These are phyloP conservation scores for Chloromyia formosa DNA, from an alignment of 2,888 invertebrate genomes.

Conservation along the genomic window DNA sequence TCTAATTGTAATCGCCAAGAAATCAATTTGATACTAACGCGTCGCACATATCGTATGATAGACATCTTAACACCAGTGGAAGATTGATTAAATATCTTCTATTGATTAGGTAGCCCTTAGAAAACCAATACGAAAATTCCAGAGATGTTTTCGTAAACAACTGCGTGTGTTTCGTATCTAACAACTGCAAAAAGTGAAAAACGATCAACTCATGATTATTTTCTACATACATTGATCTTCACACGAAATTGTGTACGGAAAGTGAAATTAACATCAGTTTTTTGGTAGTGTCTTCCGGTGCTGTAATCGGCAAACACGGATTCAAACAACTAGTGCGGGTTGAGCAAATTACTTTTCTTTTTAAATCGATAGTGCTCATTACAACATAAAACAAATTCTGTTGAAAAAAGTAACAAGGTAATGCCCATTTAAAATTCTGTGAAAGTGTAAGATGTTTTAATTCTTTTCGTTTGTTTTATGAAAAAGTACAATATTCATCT, in stretches of 20 bases:
- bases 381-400: too few relatives aligned
- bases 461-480: too few relatives aligned
- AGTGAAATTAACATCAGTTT: slow-evolving; percentile 38
- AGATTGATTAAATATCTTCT: background rate
- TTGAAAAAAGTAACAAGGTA: too few relatives aligned
- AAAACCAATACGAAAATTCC: background rate
- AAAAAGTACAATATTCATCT: too few relatives aligned
- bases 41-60: background rate
- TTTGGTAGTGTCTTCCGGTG: slow-evolving; percentile 22
- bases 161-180: background rate
- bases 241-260: slow-evolving; percentile 21
- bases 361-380: too few relatives aligned
- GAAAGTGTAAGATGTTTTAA: too few relatives aligned
- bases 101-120: slow-evolving; percentile 16
- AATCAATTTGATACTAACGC: slow-evolving; percentile 17
- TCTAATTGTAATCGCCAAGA: slow-evolving; percentile 36
- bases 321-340: too few relatives aligned
- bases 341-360: too few relatives aligned
- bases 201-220: slow-evolving; percentile 12
- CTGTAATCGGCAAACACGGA: background rate
- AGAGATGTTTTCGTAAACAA: slow-evolving; percentile 6
- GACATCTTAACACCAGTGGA: background rate
- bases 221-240: slow-evolving; percentile 31
- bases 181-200: background rate
- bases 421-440: too few relatives aligned